Evolutionary conservation across 2,888 invertebrate species (phyloP).

Genomic region (Achlya flavicornis): DNA sequence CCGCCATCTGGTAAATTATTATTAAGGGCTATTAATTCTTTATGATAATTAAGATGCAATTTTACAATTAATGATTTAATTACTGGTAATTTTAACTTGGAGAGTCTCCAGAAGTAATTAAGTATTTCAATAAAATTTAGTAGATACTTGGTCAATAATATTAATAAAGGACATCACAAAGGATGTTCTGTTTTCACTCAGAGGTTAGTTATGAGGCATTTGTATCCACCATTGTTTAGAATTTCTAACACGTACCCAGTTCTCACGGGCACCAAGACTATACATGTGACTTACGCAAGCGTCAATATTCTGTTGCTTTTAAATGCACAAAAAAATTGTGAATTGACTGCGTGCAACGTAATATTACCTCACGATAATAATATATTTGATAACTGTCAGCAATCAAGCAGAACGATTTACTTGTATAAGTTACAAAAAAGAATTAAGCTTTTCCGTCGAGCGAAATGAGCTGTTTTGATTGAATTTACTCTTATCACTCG

Average conservation of each 20-base stretch:
- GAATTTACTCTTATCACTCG: background rate
- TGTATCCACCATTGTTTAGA: slow-evolving; percentile 58
- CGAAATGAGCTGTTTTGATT: background rate
- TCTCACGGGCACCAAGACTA: slow-evolving; percentile 59
- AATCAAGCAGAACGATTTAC: background rate
- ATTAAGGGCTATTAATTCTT: background rate
- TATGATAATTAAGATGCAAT: background rate
- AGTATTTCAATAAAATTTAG: too few relatives aligned
- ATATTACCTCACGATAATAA: slow-evolving; percentile 6
- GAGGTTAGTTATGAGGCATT: slow-evolving; percentile 43
- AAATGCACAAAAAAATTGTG: slow-evolving; percentile 9
- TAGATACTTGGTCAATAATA: too few relatives aligned
- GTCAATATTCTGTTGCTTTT: slow-evolving; percentile 42
- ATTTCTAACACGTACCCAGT: slow-evolving; percentile 75
- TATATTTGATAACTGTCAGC: slow-evolving; percentile 10
- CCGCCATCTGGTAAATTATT: background rate
- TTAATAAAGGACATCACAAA: slow-evolving; percentile 27
- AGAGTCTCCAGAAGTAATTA: too few relatives aligned
- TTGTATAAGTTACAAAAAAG: background rate
- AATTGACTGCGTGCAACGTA: slow-evolving; percentile 10
- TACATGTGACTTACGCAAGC: slow-evolving; percentile 47
- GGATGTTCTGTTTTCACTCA: slow-evolving; percentile 47
- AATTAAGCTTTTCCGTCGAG: background rate
- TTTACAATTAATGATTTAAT: background rate
- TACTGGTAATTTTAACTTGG: too few relatives aligned